phyloP scores from a whole-genome alignment of 2,888 invertebrate species.

The Hemicrepidius hirtus region DNA sequence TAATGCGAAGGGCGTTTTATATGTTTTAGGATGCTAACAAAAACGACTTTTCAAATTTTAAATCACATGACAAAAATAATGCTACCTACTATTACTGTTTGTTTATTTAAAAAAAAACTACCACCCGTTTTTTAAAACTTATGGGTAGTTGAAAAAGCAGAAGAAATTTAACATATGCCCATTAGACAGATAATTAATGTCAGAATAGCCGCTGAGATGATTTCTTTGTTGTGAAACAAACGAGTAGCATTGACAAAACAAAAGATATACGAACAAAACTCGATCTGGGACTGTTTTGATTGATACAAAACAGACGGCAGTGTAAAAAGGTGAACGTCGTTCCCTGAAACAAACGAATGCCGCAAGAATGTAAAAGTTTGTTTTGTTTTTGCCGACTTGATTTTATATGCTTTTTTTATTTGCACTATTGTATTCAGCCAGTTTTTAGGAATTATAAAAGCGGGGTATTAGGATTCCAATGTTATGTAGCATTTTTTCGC shows the following conservation, averaged over 20 bases:
- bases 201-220: slow-evolving; percentile 68
- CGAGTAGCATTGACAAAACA: slow-evolving; percentile 65
- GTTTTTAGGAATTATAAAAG: slow-evolving; percentile 67
- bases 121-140: slow-evolving; percentile 53
- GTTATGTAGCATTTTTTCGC: slow-evolving; percentile 66
- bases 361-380: slow-evolving; percentile 67
- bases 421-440: slow-evolving; percentile 66
- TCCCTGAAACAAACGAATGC: slow-evolving; percentile 67
- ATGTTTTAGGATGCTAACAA: slow-evolving; percentile 6
- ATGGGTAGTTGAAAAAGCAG: slow-evolving; percentile 57
- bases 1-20: slow-evolving; percentile 51
- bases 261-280: slow-evolving; percentile 63
- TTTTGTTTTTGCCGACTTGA: slow-evolving; percentile 63
- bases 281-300: slow-evolving; percentile 67
- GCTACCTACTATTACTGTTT: no score
- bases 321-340: slow-evolving; percentile 67
- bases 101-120: not conserved
- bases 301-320: slow-evolving; percentile 70
- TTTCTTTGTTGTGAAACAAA: slow-evolving; percentile 67
- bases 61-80: not conserved
- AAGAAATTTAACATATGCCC: slow-evolving; percentile 69
- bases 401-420: slow-evolving; percentile 60
- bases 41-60: not conserved
- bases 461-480: slow-evolving; percentile 66
- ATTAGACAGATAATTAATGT: slow-evolving; percentile 70